Evolutionary conservation across 2,113 vertebrate species (phyloP), one percentile per base, ranked within the genome.

Genomic region (Tetrax tetrax): DNA sequence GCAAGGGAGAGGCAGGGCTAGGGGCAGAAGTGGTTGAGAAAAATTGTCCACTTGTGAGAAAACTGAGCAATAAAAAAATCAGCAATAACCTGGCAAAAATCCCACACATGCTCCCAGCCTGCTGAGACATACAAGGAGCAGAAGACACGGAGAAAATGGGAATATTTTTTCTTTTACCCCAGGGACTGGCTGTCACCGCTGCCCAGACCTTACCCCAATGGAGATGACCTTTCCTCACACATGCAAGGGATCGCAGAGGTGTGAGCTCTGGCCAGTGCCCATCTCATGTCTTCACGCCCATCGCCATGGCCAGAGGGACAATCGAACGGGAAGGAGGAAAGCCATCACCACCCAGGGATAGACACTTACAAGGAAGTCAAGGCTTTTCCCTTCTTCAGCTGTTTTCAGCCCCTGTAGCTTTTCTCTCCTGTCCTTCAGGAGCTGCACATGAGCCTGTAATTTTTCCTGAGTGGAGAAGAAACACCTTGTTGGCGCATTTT

Each of bases 341-440:
- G 29, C 17, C 60, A 4, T 20, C 3, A 0, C 38, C 66, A 6
- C 18, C 21, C 45, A 9, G 59, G 38, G 48, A 17, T 1, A 9
- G 41, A 15, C 37, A 89, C 98, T 79, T 70, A 98, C 98, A 4
- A 97, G 84, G 1, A 92, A 22, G 1, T 83, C 63, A 68, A 78
- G 35, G 89, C 83, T 95, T 10, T 95, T 97, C 3, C 70, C 64
- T 63, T 98, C 97, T 59, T 97, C 97, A 0, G 91, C 92, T 5
- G 6, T 45, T 45, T 97, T 97, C 72, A 96, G 81, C 64, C 78
- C 81, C 90, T 96, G 77, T 33, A 98, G 93, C 63, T 96, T 96
- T 35, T 98, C 97, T 20, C 74, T 93, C 79, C 90, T 95, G 64
- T 83, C 96, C 90, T 81, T 97, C 68, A 98, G 89, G 47, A 38